Evolutionary conservation across 2,113 vertebrate genomes (phyloP), one percentile per base, ranked within the genome.

Genomic region (Vulpes lagopus): DNA sequence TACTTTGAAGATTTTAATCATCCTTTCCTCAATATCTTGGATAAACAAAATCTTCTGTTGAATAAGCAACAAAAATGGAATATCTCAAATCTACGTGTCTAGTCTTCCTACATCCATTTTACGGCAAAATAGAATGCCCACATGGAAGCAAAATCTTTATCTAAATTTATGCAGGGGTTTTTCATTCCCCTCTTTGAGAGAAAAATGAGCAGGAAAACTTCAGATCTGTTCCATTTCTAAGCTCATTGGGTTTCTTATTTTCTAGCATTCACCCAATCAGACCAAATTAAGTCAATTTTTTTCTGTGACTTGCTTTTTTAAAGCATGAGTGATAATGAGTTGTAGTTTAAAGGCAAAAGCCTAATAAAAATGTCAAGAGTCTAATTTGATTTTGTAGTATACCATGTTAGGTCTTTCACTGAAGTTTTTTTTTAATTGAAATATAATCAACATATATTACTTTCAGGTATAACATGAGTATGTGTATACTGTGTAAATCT

Each of bases 1-100:
- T 83, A 43, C 49, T 95, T 82, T 5, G 27, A 81, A 86, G 51
- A 81, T 92, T 93, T 95, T 90, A 81, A 25, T 80, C 65, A 84
- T 84, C 49, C 16, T 91, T 15, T 90, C 27, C 3, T 23, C 90
- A 38, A 65, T 88, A 85, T 67, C 43, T 92, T 67, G 11, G n/a
- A n/a, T 79, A 80, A 95, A 96, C 23, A 89, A 94, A 94, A 87
- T 82, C 25, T 17, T 94, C 85, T 80, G 8, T 59, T 94, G 38
- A 92, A n/a, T 25, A 93, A 91, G 53, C 7, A 88, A 76, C 30
- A 88, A 73, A 93, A 94, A 22, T 20, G 88, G 80, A 94, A 84
- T 60, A 30, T 12, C 9, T 88, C 25, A 73, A 80, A 59, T 32
- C 8, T 15, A 23, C 35, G 5, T 89, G 94, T 83, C 25, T 95